Percentiles rank a stretch among this genome's conserved stretches.
These are phyloP conservation scores for Tipula lateralis DNA, from an alignment of 2,888 invertebrate genomes.

Conservation along the genomic window DNA sequence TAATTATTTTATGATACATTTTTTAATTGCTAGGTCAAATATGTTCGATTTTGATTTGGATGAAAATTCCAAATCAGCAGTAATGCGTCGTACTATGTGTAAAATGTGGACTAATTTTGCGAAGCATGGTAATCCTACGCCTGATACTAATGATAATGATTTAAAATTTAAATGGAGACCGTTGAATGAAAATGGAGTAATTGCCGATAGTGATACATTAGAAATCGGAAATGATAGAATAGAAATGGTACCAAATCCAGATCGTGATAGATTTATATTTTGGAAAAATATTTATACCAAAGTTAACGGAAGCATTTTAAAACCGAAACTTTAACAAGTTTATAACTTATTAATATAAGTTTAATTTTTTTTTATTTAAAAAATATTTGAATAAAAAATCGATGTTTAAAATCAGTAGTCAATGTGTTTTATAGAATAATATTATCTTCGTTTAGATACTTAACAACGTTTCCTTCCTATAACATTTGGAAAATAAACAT, in stretches of 20 bases:
- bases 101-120: constrained; percentile 63
- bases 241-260: constrained; percentile 41
- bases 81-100: constrained; percentile 50
- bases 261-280: constrained; percentile 43
- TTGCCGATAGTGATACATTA: constrained; percentile 30
- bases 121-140: constrained; percentile 47
- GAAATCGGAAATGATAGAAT: constrained; percentile 38
- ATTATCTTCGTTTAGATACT: no score
- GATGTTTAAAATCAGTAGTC: no score
- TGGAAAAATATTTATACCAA: constrained; percentile 43
- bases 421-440: no score
- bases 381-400: no score
- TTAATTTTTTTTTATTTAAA: no score
- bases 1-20: neutral
- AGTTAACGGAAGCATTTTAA: neutral
- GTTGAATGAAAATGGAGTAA: neutral
- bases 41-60: constrained; percentile 33
- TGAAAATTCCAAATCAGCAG: constrained; percentile 38
- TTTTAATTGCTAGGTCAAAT: neutral
- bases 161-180: constrained; percentile 39
- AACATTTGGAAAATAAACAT: no score
- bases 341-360: neutral
- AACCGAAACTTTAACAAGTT: neutral
- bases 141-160: constrained; percentile 34
- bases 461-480: no score